Percentiles rank a stretch among this genome's conserved stretches.
Conservation (phyloP, 1,140 invertebrate genomes). For the Alviniconcha marisindica region DNA sequence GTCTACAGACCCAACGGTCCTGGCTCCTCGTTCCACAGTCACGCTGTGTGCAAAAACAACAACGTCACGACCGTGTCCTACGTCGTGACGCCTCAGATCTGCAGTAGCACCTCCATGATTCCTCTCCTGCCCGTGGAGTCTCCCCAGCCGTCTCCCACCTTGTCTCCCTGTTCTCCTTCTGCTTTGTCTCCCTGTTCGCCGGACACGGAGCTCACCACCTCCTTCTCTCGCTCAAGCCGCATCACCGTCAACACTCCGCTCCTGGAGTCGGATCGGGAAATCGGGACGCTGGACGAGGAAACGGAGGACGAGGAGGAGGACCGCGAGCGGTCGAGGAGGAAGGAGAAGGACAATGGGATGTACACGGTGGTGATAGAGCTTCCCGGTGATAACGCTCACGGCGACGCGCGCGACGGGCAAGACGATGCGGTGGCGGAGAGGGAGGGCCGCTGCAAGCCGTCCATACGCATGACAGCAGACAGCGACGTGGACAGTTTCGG, state of each 20-base stretch:
- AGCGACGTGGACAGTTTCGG: constrained; percentile 50
- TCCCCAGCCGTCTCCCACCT: constrained; percentile 20
- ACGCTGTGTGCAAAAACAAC: background rate
- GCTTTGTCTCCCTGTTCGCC: background rate
- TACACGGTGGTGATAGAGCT: constrained; percentile 95
- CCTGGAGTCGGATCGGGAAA: constrained; percentile 37
- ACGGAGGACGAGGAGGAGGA: constrained; percentile 22
- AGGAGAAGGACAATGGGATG: constrained; percentile 77
- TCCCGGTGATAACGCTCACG: constrained; percentile 76
- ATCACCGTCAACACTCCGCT: constrained; percentile 37
- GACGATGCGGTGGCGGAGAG: background rate
- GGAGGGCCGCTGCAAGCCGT: constrained; percentile 39
- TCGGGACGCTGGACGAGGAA: constrained; percentile 30
- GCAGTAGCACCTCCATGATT: constrained; percentile 55
- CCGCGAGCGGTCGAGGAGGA: background rate
- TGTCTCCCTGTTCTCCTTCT: constrained; percentile 37
- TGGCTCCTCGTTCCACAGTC: background rate
- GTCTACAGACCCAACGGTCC: constrained; percentile 31
- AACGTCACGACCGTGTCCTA: background rate
- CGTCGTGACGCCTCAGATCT: constrained; percentile 11
- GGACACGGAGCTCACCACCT: constrained; percentile 48
- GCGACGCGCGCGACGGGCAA: background rate
- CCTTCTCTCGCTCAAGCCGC: constrained; percentile 54
- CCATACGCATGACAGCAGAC: constrained; percentile 57
- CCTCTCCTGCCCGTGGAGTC: constrained; percentile 58